Evolutionary conservation across 2,797 vertebrate genomes (phyloP), one percentile per base, ranked within the genome.

Genomic region (Scolopax bukidnonensis): DNA sequence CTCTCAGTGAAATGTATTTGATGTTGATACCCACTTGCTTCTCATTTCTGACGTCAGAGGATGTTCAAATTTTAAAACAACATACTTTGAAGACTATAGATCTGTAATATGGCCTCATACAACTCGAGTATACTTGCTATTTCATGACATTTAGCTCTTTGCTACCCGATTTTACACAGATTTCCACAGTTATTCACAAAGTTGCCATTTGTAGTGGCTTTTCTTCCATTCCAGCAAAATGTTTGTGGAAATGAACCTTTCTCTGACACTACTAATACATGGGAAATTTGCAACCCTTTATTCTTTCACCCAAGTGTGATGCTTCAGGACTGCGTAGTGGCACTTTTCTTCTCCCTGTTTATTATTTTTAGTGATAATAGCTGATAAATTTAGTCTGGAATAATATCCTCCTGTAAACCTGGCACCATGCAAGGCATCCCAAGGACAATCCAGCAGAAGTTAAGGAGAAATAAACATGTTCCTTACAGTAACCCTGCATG

Each of bases 401-500:
- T 91, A 41, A 30, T 32, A 40, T 47, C 40, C 28, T 70, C 8
- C 40, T 28, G 9, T 56, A 79, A 85, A 50, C 28, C 33, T 70
- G 10, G n/a, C 56, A 27, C 45, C 18, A 9, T 3, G 1, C 16
- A n/a, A 1, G 3, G 11, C 12, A 53, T 79, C 45, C 50, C 40
- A 64, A 67, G 20, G 32, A 19, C 27, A 50, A 57, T 27, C 41
- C 40, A 8, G 60, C 19, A 33, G 63, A 47, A 80, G 25, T 45
- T 56, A 64, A 70, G 56, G 61, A 86, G 67, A 78, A 70, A 57
- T 27, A 33, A 78, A 50, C 14, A 1, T 2, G n/a, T 45, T 56
- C 45, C 13, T 28, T 74, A 19, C 8, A 64, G 36, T 32, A 73
- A 13, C 30, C 4, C 0, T 1, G 1, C 41, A 6, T 8, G 36